Percentiles rank a stretch among this genome's conserved stretches.
Evolutionary conservation across 2,113 vertebrate species (phyloP).

Genomic region (Platysteira castanea): DNA sequence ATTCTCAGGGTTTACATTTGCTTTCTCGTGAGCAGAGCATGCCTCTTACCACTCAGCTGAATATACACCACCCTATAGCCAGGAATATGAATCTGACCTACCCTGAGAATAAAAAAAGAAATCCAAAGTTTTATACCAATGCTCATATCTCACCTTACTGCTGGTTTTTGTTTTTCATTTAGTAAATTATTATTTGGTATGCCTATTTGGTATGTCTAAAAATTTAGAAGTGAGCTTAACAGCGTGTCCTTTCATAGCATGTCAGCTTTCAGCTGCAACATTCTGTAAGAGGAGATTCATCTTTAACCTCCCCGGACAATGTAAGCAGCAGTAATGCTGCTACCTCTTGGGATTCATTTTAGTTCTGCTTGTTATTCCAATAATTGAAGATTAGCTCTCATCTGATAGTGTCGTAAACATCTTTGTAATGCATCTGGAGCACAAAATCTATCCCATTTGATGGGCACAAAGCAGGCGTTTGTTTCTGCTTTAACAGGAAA

Average conservation of each 20-base stretch:
- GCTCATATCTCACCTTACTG: neutral
- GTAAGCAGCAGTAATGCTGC: neutral
- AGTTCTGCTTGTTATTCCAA: neutral
- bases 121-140: neutral
- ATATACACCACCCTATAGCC: neutral
- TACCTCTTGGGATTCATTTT: neutral
- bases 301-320: neutral
- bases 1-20: neutral
- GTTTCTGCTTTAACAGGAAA: neutral
- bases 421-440: neutral
- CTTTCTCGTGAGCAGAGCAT: neutral
- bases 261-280: neutral
- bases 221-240: neutral
- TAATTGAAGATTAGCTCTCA: slow-evolving; percentile 1
- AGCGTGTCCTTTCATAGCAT: neutral
- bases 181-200: neutral
- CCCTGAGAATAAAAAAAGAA: neutral
- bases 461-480: neutral
- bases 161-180: neutral
- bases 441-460: neutral
- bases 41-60: neutral
- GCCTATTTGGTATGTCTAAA: neutral
- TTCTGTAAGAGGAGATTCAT: neutral
- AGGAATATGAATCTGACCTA: neutral
- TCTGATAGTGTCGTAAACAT: neutral